These are phyloP conservation scores for Drosophila quadrilineata DNA, from an alignment of 1,140 invertebrate genomes.

Conservation along the genomic window DNA sequence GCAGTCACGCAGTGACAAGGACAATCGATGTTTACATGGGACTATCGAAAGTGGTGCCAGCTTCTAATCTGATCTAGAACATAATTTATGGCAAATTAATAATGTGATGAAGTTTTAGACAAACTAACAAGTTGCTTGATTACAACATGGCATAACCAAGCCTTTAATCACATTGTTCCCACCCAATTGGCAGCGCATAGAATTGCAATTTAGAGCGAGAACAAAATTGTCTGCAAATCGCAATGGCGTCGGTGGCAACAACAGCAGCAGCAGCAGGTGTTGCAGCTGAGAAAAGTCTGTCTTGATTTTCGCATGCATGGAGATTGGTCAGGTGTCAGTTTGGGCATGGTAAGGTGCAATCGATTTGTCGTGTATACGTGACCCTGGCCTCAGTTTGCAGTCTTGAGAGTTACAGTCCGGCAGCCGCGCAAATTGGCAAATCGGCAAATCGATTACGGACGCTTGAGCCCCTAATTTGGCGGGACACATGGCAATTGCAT, in stretches of 20 bases:
- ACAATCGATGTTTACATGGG: too few relatives aligned
- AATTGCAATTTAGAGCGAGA: conserved; percentile 46
- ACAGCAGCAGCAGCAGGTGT: conserved; percentile 10
- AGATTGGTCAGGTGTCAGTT: conserved; percentile 44
- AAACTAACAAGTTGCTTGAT: too few relatives aligned
- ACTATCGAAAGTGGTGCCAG: too few relatives aligned
- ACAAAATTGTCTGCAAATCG: conserved; percentile 3
- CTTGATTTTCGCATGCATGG: conserved; percentile 5
- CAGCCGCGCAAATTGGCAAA: neutral
- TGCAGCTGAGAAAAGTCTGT: conserved; percentile 4
- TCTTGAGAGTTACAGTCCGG: conserved; percentile 23
- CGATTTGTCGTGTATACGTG: conserved; percentile 76
- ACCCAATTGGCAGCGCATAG: conserved; percentile 4
- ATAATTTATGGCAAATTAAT: too few relatives aligned
- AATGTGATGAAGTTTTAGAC: too few relatives aligned
- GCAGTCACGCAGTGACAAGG: too few relatives aligned
- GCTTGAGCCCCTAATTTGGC: conserved; percentile 49
- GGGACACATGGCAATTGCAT: conserved; percentile 65
- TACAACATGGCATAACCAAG: too few relatives aligned
- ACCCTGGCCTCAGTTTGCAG: conserved; percentile 32
- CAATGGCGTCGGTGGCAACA: conserved; percentile 38
- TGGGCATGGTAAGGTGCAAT: conserved; percentile 44
- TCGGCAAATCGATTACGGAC: conserved; percentile 66
- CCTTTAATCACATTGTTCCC: neutral
- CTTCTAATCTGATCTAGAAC: too few relatives aligned